phyloP scores from a whole-genome alignment of 2,113 vertebrate species.

The Eira barbara region DNA sequence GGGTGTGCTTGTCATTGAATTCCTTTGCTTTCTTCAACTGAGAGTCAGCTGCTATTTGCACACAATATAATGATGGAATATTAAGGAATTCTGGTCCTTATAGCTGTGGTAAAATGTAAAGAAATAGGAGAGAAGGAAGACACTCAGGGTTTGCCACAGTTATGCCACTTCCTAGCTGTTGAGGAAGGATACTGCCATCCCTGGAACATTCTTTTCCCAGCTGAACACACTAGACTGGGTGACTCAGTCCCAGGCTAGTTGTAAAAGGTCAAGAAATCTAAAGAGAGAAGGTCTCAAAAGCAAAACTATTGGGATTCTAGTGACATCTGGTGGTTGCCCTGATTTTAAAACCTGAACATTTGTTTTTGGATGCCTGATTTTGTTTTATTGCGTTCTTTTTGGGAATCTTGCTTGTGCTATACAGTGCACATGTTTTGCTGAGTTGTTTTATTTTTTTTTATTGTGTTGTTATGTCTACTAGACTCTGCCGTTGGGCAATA shows the following conservation, averaged over 20 bases:
- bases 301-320: conserved; percentile 64
- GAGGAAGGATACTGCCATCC: not conserved
- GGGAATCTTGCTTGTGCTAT: not conserved
- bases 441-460: not conserved
- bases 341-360: not conserved
- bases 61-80: not conserved
- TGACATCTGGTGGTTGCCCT: conserved; percentile 81
- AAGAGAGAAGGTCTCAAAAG: not conserved
- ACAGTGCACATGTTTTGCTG: not conserved
- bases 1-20: not conserved
- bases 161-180: not conserved
- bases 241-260: not conserved
- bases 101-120: not conserved
- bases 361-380: not conserved
- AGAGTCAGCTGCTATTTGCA: not conserved
- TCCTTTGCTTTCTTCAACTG: not conserved
- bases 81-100: not conserved
- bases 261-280: not conserved
- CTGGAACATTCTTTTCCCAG: not conserved
- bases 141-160: not conserved
- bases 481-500: not conserved
- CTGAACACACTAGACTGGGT: not conserved
- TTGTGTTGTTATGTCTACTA: not conserved
- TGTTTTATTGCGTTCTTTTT: not conserved
- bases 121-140: not conserved